Conservation (phyloP, 2,113 vertebrate genomes). For the Nibea albiflora region DNA sequence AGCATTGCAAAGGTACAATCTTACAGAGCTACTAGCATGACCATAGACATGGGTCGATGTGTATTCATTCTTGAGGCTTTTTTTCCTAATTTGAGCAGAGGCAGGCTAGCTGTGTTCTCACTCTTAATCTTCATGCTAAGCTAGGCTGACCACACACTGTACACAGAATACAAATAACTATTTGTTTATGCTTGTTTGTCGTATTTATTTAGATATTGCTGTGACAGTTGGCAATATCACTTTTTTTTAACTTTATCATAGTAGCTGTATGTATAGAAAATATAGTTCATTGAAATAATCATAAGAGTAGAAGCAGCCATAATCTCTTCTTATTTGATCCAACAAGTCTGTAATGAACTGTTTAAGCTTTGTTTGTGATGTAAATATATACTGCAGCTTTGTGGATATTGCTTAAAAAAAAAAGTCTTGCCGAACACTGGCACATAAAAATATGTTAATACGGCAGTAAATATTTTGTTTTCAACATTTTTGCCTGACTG, state of each 20-base stretch:
- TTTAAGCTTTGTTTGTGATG: background rate
- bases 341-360: background rate
- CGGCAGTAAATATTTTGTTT: slow-evolving; percentile 23
- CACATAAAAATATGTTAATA: background rate
- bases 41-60: too few species aligned
- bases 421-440: background rate
- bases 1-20: too few species aligned
- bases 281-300: background rate
- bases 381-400: background rate
- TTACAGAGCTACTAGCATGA: too few species aligned
- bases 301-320: background rate
- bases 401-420: background rate
- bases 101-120: background rate
- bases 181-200: too few species aligned
- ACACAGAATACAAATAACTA: background rate
- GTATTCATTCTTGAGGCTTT: background rate
- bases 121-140: background rate
- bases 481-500: slow-evolving; percentile 2
- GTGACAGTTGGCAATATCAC: too few species aligned
- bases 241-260: background rate
- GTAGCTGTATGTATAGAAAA: background rate
- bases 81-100: background rate
- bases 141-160: background rate
- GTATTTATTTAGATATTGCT: background rate
- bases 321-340: background rate